Base-by-base conservation (phyloP, 2,113 vertebrate species). In the Ornithorhynchus anatinus region DNA sequence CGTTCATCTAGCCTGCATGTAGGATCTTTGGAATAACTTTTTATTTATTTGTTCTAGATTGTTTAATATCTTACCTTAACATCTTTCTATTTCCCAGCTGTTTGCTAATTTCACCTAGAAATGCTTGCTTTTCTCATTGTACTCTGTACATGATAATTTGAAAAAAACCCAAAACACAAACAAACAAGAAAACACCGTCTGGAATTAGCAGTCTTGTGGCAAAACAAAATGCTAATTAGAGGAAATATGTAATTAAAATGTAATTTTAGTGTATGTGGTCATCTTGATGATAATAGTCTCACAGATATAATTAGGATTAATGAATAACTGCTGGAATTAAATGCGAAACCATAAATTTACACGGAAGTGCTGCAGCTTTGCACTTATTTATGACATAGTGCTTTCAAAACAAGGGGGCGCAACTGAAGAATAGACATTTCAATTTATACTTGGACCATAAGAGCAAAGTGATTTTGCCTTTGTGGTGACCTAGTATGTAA, bases 251-350 rank as follows among this genome's bases (percentile, higher is more conserved):
- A 48, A 69, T 35, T 10, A 58, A 75, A 11, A 37, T 35, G 3
- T 1, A 13, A 23, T 45, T 45, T 52, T 70, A 67, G 44, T 38
- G 63, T 35, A 51, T 69, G 72, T 48, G 63, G 79, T 72, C 53
- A 84, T 66, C 75, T 43, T 75, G 58, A 68, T 84, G 84, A 90
- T 75, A 88, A 81, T 52, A 83, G 89, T 91, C 77, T 71, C 54
- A 80, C 74, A 81, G 77, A 80, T 82, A 71, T 86, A 90, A 92
- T 91, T 89, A 92, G 81, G 77, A 85, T 76, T 85, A 84, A 84
- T 84, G 80, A 91, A 88, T 59, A 90, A 71, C 37, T 23, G 81
- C 14, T 84, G 79, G 90, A 91, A 89, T 90, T 84, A 84, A 83
- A 81, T 35, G 65, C 43, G 79, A 82, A 90, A 57, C 83, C 61